Percentiles rank a stretch among this genome's conserved stretches.
Evolutionary conservation across 2,797 vertebrate genomes (phyloP).

Genomic region (Silurus aristotelis): DNA sequence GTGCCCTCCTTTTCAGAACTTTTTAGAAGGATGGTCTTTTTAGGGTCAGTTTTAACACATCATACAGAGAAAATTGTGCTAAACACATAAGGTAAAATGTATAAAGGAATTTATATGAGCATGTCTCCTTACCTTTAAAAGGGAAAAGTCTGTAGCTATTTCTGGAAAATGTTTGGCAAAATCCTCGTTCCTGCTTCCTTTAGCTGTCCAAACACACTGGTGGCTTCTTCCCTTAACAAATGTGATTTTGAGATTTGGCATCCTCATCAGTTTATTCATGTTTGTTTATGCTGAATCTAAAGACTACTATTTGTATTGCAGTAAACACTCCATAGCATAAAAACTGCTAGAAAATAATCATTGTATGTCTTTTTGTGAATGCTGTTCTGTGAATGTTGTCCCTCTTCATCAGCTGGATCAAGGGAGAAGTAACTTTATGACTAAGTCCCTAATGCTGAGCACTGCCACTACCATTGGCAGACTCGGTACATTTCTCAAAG

Average conservation of each 20-base stretch:
- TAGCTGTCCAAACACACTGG: neutral
- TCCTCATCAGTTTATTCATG: neutral
- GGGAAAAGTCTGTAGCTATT: neutral
- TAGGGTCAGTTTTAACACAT: neutral
- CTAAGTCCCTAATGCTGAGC: constrained; percentile 26
- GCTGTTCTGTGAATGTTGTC: neutral
- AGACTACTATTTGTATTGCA: neutral
- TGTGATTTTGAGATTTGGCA: neutral
- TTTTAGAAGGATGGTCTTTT: neutral
- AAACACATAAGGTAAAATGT: neutral
- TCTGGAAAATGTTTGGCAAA: neutral
- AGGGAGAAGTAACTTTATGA: constrained; percentile 17
- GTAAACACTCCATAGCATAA: neutral
- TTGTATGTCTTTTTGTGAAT: neutral
- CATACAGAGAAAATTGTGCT: neutral
- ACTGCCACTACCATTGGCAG: constrained; percentile 22
- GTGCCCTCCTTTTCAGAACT: neutral
- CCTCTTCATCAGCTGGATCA: neutral
- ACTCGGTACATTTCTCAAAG: constrained; percentile 48
- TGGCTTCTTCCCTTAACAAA: neutral
- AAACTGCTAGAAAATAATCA: neutral
- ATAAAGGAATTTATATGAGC: neutral
- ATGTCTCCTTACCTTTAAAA: neutral
- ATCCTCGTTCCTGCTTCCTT: neutral
- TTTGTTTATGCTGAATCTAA: neutral